Evolutionary conservation across 2,797 vertebrate species (phyloP).

Genomic region (Cynopterus sphinx): DNA sequence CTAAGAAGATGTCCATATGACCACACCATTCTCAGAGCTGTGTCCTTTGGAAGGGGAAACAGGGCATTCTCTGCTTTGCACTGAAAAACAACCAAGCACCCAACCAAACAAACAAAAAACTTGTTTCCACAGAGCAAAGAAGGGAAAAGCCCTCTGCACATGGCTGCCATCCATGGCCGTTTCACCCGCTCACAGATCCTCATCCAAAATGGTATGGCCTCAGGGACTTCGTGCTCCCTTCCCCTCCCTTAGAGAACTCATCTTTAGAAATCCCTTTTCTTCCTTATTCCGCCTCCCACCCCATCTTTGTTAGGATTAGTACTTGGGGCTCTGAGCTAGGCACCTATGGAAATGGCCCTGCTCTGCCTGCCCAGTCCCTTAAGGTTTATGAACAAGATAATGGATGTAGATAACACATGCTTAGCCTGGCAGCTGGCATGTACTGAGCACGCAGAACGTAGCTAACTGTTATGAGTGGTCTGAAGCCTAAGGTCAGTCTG

Average conservation of each 20-base stretch:
- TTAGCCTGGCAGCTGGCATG: neutral
- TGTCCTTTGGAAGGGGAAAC: neutral
- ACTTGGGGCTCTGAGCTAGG: neutral
- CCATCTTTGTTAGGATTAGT: neutral
- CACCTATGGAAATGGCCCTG: neutral
- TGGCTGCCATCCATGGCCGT: constrained; percentile 97
- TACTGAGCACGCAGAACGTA: neutral
- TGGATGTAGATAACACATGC: neutral
- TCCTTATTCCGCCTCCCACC: neutral
- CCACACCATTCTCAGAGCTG: neutral
- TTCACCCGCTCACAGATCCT: constrained; percentile 98
- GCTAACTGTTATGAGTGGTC: neutral
- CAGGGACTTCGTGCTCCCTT: neutral
- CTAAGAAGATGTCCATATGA: neutral
- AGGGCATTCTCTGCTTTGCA: neutral
- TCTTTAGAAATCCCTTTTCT: neutral
- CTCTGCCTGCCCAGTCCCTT: neutral
- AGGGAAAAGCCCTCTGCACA: constrained; percentile 98
- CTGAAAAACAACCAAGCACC: neutral
- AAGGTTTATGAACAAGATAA: neutral
- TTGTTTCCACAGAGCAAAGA: constrained; percentile 91
- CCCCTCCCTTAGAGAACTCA: neutral
- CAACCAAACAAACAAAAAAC: neutral
- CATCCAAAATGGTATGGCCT: constrained; percentile 94
- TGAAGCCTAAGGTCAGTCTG: neutral